phyloP scores from a whole-genome alignment of 2,888 invertebrate genomes.

The Apotomis capreana region DNA sequence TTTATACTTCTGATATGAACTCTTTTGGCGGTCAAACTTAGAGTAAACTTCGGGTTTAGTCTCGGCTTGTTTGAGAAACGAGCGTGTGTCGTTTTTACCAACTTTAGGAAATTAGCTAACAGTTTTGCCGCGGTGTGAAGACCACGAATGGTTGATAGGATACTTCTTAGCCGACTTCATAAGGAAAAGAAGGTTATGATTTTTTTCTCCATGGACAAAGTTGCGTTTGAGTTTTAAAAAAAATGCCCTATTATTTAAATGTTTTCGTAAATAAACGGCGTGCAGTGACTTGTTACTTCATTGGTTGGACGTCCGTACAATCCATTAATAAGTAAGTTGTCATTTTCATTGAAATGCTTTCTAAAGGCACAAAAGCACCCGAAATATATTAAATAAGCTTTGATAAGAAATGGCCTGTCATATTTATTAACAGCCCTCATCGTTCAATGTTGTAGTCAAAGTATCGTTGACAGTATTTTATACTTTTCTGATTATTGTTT shows the following conservation, averaged over 20 bases:
- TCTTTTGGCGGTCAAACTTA: constrained; percentile 15
- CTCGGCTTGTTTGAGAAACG: neutral
- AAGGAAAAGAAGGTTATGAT: too few species aligned
- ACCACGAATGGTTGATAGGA: too few species aligned
- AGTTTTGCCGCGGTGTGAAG: too few species aligned
- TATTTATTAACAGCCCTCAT: constrained; percentile 27
- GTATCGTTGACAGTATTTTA: constrained; percentile 3
- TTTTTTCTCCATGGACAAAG: too few species aligned
- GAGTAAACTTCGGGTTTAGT: too few species aligned
- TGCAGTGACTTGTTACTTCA: neutral
- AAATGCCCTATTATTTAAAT: too few species aligned
- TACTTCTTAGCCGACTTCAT: too few species aligned
- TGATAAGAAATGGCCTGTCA: constrained; percentile 31
- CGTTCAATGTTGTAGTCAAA: neutral
- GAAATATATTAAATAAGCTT: constrained; percentile 13
- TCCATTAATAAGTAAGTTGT: neutral
- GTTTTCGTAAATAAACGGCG: neutral
- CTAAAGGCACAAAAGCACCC: neutral
- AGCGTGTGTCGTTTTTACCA: neutral
- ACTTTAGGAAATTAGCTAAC: neutral
- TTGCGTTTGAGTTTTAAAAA: too few species aligned
- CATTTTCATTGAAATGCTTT: constrained; percentile 4
- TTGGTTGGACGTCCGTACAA: neutral
- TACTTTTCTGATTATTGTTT: neutral
- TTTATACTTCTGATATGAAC: constrained; percentile 25